Evolutionary conservation across 2,888 invertebrate species (phyloP).

Genomic region (Ecliptopera silaceata): DNA sequence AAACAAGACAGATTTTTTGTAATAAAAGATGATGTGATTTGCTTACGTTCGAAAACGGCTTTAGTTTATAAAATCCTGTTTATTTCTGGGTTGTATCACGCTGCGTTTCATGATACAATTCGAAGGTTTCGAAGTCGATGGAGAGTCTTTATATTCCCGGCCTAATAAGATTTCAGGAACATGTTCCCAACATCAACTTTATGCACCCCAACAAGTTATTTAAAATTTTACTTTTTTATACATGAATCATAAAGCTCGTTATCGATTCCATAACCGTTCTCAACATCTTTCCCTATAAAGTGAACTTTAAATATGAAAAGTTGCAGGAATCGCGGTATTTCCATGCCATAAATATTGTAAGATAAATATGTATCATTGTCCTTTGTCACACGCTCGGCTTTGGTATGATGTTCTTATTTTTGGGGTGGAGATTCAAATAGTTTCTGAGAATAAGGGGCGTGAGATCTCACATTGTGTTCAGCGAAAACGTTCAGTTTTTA

Average conservation of each 20-base stretch:
- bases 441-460: constrained; percentile 49
- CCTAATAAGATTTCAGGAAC: neutral
- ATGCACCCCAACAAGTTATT: constrained; percentile 21
- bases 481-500: constrained; percentile 49
- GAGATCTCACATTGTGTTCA: constrained; percentile 43
- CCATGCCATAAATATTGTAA: constrained; percentile 75
- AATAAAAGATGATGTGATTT: constrained; percentile 7
- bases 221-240: constrained; percentile 34
- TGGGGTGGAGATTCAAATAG: constrained; percentile 65
- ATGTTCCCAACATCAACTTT: constrained; percentile 14
- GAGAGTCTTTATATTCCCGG: constrained; percentile 2
- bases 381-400: constrained; percentile 61
- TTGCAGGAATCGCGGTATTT: constrained; percentile 63
- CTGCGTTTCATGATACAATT: too few species aligned
- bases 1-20: constrained; percentile 34
- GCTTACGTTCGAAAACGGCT: constrained; percentile 3
- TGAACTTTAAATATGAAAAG: constrained; percentile 76
- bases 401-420: constrained; percentile 51
- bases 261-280: constrained; percentile 56
- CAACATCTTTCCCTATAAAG: constrained; percentile 57
- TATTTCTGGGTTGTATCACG: too few species aligned
- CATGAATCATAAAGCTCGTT: constrained; percentile 40
- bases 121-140: too few species aligned
- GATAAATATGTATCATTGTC: constrained; percentile 80
- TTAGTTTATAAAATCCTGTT: neutral